Conservation (phyloP, 2,888 invertebrate genomes). For the Globia sparganii region DNA sequence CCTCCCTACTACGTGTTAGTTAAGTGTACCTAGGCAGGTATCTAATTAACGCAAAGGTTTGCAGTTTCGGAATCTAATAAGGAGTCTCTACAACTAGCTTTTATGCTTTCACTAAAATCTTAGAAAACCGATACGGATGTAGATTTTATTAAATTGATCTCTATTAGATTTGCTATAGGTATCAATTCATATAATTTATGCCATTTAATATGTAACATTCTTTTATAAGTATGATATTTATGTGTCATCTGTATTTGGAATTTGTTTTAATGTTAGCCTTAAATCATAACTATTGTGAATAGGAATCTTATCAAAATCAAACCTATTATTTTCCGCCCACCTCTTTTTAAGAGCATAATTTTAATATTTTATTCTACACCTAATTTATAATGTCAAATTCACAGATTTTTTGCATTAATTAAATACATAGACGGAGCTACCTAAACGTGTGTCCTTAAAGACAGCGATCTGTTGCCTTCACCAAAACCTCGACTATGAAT, state of each 20-base stretch:
- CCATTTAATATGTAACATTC: conserved; percentile 18
- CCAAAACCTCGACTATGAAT: conserved; percentile 8
- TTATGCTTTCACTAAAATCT: not conserved
- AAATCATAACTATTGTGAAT: conserved; percentile 33
- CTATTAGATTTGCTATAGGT: not conserved
- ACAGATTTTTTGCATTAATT: conserved; percentile 21
- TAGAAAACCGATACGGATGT: conserved; percentile 41
- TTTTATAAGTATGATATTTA: conserved; percentile 43
- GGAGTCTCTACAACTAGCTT: not conserved
- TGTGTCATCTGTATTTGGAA: conserved; percentile 44
- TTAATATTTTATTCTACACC: conserved; percentile 21
- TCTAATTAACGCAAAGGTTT: not conserved
- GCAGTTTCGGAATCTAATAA: not conserved
- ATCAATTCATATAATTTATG: conserved; percentile 25
- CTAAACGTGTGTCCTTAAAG: not conserved
- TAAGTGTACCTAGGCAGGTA: not conserved
- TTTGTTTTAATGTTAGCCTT: conserved; percentile 54
- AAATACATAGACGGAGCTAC: not conserved
- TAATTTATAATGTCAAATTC: conserved; percentile 47
- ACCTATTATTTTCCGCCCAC: conserved; percentile 48
- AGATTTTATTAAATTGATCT: not conserved
- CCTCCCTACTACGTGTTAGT: not conserved
- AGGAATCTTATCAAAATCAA: conserved; percentile 26
- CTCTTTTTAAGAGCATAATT: conserved; percentile 3
- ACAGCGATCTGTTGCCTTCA: conserved; percentile 32